Evolutionary conservation across 2,888 invertebrate species (phyloP).

Genomic region (Spodoptera picta): DNA sequence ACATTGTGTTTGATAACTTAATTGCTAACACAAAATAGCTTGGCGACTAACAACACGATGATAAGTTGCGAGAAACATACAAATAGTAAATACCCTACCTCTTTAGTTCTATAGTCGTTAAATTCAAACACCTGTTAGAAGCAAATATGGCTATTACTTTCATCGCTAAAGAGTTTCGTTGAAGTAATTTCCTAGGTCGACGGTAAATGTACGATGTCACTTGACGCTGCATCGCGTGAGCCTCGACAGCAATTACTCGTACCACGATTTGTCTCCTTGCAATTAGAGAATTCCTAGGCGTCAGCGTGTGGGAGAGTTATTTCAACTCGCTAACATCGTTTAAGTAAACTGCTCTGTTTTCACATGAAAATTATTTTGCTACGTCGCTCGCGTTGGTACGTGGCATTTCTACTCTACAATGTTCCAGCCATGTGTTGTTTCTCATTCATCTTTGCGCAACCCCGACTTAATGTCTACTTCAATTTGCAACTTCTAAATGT

Average conservation of each 20-base stretch:
- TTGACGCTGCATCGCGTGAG: slow-evolving; percentile 58
- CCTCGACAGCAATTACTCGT: slow-evolving; percentile 62
- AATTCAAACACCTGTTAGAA: slow-evolving; percentile 29
- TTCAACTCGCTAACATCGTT: slow-evolving; percentile 66
- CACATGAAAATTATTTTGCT: slow-evolving; percentile 59
- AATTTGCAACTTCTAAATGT: slow-evolving; percentile 34
- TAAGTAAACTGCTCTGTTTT: slow-evolving; percentile 58
- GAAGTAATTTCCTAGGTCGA: slow-evolving; percentile 34
- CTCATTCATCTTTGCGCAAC: slow-evolving; percentile 32
- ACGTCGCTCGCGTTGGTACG: slow-evolving; percentile 22
- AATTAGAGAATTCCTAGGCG: slow-evolving; percentile 77
- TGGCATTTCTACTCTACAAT: slow-evolving; percentile 25
- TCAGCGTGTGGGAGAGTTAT: slow-evolving; percentile 79
- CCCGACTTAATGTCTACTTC: slow-evolving; percentile 16
- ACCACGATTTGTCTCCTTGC: slow-evolving; percentile 63
- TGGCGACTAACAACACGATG: too few species aligned
- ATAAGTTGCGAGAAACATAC: too few species aligned
- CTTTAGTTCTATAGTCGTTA: slow-evolving; percentile 5
- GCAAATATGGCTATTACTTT: slow-evolving; percentile 36
- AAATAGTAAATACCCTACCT: background rate
- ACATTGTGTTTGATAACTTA: too few species aligned
- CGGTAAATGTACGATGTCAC: slow-evolving; percentile 49
- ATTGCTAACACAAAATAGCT: too few species aligned
- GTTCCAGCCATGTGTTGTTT: slow-evolving; percentile 38
- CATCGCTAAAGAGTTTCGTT: slow-evolving; percentile 36